Evolutionary conservation across 1,140 invertebrate genomes (phyloP), one percentile per base, ranked within the genome.

Genomic region (Pseudoatta argentina): DNA sequence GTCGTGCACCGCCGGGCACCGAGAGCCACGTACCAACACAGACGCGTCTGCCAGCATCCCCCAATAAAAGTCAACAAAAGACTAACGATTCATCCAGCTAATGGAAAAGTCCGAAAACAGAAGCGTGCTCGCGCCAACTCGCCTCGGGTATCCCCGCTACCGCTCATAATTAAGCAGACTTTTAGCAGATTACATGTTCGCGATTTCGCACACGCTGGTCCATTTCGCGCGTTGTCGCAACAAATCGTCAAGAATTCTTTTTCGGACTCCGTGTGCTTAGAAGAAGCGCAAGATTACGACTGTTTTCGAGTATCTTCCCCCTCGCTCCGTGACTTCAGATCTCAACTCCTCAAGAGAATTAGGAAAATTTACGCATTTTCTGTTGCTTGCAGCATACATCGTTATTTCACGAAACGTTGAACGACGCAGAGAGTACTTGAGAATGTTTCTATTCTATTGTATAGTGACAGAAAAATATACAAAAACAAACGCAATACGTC

Each of bases 31-130:
- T 81, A 88, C 87, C 77, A 86, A 89, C 89, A 88, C 79, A 55
- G 72, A 21, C 73, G 48, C 34, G 90, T 24, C 88, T 71, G 87
- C 85, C 88, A 88, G 85, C 91, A 89, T 93, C 92, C 93, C 92
- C 94, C 94, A 95, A 95, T 95, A 95, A 95, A 95, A 95, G 95
- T 95, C 95, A 95, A 95, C 95, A 95, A 95, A 95, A 95, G 95
- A 95, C 95, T 95, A 95, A 95, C 94, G 95, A 95, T 94, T 95
- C 95, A 95, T 95, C 93, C 94, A 92, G 92, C 95, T 95, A 95
- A 95, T 95, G 95, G 95, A 95, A 95, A 95, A 95, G 94, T 95
- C 94, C 95, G 93, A 95, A 95, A 95, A 95, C 94, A 95, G 93
- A 94, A 93, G 92, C 92, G 91, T 86, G 86, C 91, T 79, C 91